Base-by-base conservation (phyloP, 2,797 vertebrate species). In the Poecilia wingei region DNA sequence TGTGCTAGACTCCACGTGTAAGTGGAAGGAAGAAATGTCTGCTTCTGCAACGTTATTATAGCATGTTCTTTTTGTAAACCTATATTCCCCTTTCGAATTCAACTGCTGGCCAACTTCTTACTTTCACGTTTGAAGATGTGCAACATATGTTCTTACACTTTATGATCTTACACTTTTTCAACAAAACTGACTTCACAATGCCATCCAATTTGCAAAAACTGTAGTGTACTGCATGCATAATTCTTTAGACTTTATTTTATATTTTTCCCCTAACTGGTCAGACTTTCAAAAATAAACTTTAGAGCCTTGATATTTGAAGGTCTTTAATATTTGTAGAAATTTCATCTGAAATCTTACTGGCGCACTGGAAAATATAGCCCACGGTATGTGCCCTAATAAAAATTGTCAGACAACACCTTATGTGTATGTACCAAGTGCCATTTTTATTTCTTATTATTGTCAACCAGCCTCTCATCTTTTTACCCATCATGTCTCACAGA, bases 401-500 rank as follows among this genome's bases (percentile, higher is more conserved):
- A 46, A 14, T 13, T 28, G 41, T 46, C 68, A 18, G 68, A 41
- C n/a, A 71, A 46, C 3, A n/a, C 43, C n/a, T 45, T n/a, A 16
- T 70, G 12, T 45, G 16, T 33, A 79, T 2, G 72, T 33, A 57
- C 68, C 39, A 76, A 81, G 77, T 87, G 53, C 80, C 1, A 49
- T 55, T 82, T 81, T 85, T 71, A 75, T 39, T 47, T 43, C 61
- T 79, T 61, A 28, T 72, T 47, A 77, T 86, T 86, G 75, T 87
- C 82, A 82, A 75, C 57, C 76, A 51, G 87, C 74, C 76, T 89
- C 72, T 84, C 72, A 84, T 92, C 83, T 94, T 86, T 93, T 94
- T 88, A 91, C 91, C 87, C 93, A 94, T 95, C 89, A 89, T 90
- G 93, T 95, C 93, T 89, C 95, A 91, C 95, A 94, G 93, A 90